Base-by-base conservation (phyloP, 2,797 vertebrate species). In the Pantherophis alleghaniensis region DNA sequence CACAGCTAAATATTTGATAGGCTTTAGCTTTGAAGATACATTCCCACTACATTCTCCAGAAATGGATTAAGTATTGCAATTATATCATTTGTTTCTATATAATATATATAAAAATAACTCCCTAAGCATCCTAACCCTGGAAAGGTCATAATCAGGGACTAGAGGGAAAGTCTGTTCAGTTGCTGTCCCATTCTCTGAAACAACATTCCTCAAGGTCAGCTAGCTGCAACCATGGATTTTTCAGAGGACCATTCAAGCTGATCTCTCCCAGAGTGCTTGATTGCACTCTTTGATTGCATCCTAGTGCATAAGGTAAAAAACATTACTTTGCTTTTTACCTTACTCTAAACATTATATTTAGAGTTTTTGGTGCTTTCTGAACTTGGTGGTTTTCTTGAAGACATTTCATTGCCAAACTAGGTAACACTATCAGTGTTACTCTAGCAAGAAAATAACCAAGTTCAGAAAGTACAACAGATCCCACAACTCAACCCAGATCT, bases 1-100 rank as follows among this genome's bases (percentile, higher is more conserved):
- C 74, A 86, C 93, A 96, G 94, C 94, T 95, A 94, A 96, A 94
- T 92, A 95, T 1, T 94, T 60, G 61, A 86, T 88, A 88, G 87
- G 79, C 22, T 91, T 55, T 53, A 61, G 24, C 16, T 91, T 92
- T 92, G 94, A 94, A 94, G 92, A 93, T 93, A 74, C n/a, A 74
- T 32, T 18, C 69, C 59, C 93, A 93, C 53, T 90, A 93, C 91
- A 83, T 90, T 95, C 56, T 92, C 59, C 37, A 94, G 91, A 93
- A 90, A 93, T 42, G 91, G 95, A 94, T 59, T 92, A 87, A 89
- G 89, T 88, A 95, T 91, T 92, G 87, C 90, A 94, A 93, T 90
- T 91, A 86, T 87, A 69, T 18, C 91, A 56, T 94, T 95, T 95
- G 91, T 26, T 61, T 24, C 7, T 61, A 61, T 61, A 22, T 59